Percentiles rank a stretch among this genome's conserved stretches.
phyloP scores from a whole-genome alignment of 2,797 vertebrate species.

The Allobates femoralis region DNA sequence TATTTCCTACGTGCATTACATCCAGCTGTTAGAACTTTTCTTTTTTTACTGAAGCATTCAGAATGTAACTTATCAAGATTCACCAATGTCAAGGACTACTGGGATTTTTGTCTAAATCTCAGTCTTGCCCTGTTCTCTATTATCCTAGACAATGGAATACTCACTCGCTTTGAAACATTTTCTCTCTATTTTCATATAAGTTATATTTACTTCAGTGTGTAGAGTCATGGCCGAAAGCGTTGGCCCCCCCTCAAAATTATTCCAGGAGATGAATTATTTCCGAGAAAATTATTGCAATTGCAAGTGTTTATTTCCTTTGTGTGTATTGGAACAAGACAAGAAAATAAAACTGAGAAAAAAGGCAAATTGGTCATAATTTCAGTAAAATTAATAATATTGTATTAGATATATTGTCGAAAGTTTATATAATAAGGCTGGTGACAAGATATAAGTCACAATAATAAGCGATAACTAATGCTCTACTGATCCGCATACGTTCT shows the following conservation, averaged over 20 bases:
- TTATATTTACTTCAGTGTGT: not conserved
- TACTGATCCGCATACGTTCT: constrained; percentile 18
- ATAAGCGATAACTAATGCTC: constrained; percentile 4
- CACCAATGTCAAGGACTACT: constrained; percentile 58
- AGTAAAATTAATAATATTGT: too few relatives aligned
- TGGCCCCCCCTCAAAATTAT: too few relatives aligned
- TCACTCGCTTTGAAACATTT: constrained; percentile 12
- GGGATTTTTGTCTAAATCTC: constrained; percentile 56
- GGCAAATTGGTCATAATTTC: too few relatives aligned
- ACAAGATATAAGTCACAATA: not conserved
- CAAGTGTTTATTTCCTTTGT: too few relatives aligned
- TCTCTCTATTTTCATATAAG: not conserved
- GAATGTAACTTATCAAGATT: constrained; percentile 57
- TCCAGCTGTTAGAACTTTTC: constrained; percentile 36
- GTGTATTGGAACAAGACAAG: too few relatives aligned
- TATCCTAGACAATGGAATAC: constrained; percentile 20
- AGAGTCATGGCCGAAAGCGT: too few relatives aligned
- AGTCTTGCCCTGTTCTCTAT: constrained; percentile 32
- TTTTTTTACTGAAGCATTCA: constrained; percentile 39
- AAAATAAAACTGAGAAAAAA: too few relatives aligned
- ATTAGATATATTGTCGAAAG: not conserved
- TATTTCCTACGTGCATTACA: constrained; percentile 35
- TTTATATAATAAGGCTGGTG: not conserved
- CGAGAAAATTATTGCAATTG: too few relatives aligned
- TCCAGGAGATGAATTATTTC: too few relatives aligned